Evolutionary conservation across 1,140 invertebrate genomes (phyloP).

Genomic region (Heliothis subflexa): DNA sequence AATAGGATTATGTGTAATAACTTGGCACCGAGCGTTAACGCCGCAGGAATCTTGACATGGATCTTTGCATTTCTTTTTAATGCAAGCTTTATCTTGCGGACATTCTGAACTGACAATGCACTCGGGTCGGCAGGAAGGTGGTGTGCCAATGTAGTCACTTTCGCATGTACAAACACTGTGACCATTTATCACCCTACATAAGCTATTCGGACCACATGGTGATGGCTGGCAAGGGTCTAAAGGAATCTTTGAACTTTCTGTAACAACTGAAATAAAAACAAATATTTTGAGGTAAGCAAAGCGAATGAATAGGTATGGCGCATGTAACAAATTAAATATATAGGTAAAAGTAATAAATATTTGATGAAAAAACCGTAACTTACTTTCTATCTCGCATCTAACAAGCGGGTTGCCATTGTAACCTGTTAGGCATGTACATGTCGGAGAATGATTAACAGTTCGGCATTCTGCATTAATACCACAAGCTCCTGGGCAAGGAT

Average conservation of each 20-base stretch:
- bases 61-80: slow-evolving; percentile 93
- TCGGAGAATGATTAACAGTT: slow-evolving; percentile 92
- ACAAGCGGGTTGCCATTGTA: slow-evolving; percentile 91
- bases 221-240: slow-evolving; percentile 91
- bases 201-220: slow-evolving; percentile 93
- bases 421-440: slow-evolving; percentile 91
- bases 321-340: background rate
- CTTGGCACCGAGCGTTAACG: slow-evolving; percentile 92
- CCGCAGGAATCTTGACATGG: slow-evolving; percentile 94
- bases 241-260: slow-evolving; percentile 60
- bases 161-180: slow-evolving; percentile 94
- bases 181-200: slow-evolving; percentile 90
- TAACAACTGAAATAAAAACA: slow-evolving; percentile 51
- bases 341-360: background rate
- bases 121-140: slow-evolving; percentile 93
- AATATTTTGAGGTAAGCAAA: background rate
- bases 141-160: slow-evolving; percentile 90
- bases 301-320: no score
- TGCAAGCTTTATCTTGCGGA: slow-evolving; percentile 92
- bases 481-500: slow-evolving; percentile 93
- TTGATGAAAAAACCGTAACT: slow-evolving; percentile 45
- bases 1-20: slow-evolving; percentile 94
- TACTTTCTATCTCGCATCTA: slow-evolving; percentile 77
- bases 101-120: slow-evolving; percentile 95
- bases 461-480: slow-evolving; percentile 93